Base-by-base conservation (phyloP, 2,888 invertebrate genomes). In the Iphiclides podalirius region DNA sequence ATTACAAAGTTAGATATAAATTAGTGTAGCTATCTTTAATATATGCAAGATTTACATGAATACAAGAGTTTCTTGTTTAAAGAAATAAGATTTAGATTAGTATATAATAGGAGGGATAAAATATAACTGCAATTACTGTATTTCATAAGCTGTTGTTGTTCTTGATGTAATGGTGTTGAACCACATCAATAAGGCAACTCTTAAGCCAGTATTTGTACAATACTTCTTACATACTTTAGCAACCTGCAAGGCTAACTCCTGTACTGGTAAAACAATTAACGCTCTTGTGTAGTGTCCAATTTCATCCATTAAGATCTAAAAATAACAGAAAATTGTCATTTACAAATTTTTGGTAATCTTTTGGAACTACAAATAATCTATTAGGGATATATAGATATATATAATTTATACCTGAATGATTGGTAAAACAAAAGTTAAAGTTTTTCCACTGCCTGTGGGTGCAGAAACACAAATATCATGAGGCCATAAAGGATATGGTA, bases 381-480 rank as follows among this genome's bases (percentile, higher is more conserved):
- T n/a, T n/a, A n/a, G n/a, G n/a, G n/a, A n/a, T n/a, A n/a, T n/a
- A n/a, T n/a, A n/a, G n/a, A n/a, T n/a, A n/a, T n/a, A n/a, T n/a
- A n/a, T n/a, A n/a, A n/a, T n/a, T n/a, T 46, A 57, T 73, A 93
- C 90, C 86, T 97, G 95, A 28, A 98, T 86, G 38, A 98, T 93
- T 4, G 99, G 99, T 54, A 99, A 81, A 39, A 96, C 96, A 91
- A 96, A 99, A 1, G 98, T 94, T 50, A 99, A 81, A 1, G 99
- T 99, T 89, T 99, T 99, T 13, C 99, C 99, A 88, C 98, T 98
- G 12, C 98, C 98, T 1, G 99, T 99, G 0, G 99, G 98, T 12
- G 98, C 98, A 34, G 97, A 98, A 17, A 99, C 96, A 83, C 99
- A 99, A 43, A 98, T 90, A 77, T 99, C 99, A 59, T 94, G 91